Percentiles rank a stretch among this genome's conserved stretches.
phyloP scores from a whole-genome alignment of 2,797 vertebrate genomes.

The Crenichthys baileyi region DNA sequence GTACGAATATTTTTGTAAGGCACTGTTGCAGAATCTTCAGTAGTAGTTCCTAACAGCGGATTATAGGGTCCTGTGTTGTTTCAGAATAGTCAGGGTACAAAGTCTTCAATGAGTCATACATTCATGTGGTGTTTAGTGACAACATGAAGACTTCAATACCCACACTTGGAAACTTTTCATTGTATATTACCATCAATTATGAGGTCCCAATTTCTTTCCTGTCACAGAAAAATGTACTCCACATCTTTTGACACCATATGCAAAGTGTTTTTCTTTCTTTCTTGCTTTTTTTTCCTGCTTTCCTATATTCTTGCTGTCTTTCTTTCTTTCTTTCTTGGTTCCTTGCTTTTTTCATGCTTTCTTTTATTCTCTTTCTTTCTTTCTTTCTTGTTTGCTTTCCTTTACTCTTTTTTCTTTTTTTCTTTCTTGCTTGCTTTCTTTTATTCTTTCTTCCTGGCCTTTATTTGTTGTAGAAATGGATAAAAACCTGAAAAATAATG shows the following conservation, averaged over 20 bases:
- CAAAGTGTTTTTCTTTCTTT: conserved; percentile 39
- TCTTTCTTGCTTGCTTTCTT: background rate
- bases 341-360: background rate
- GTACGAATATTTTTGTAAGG: background rate
- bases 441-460: conserved; percentile 59
- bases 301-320: background rate
- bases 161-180: conserved; percentile 57
- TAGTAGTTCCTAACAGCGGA: conserved; percentile 44
- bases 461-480: conserved; percentile 79
- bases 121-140: conserved; percentile 60
- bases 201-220: conserved; percentile 60
- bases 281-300: background rate
- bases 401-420: background rate
- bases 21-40: conserved; percentile 35
- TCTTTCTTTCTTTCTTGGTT: conserved; percentile 41
- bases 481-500: conserved; percentile 76
- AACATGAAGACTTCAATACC: conserved; percentile 60
- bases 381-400: too few relatives aligned
- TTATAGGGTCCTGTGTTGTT: conserved; percentile 50
- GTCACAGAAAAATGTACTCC: conserved; percentile 44
- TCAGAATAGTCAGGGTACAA: conserved; percentile 66
- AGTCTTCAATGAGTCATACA: conserved; percentile 67
- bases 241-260: conserved; percentile 69
- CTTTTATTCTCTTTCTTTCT: conserved; percentile 35
- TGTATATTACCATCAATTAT: conserved; percentile 77